Conservation (phyloP, 1,140 invertebrate species). For the Cardiocondyla obscurior region DNA sequence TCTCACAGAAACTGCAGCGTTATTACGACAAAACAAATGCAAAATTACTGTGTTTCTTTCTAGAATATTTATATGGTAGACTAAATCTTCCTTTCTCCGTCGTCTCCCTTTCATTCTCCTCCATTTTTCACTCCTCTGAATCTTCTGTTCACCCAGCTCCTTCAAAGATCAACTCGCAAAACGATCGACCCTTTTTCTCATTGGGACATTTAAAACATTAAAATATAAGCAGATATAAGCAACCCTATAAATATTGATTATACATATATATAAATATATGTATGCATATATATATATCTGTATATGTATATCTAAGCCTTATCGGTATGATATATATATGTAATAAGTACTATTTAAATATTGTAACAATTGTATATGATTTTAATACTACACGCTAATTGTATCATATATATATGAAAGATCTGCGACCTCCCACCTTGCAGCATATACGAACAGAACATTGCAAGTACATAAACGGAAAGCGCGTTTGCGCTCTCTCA, state of each 20-base stretch:
- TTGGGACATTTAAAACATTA: slow-evolving; percentile 52
- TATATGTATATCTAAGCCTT: slow-evolving; percentile 81
- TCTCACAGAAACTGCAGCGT: background rate
- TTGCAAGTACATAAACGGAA: slow-evolving; percentile 61
- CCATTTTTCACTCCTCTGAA: background rate
- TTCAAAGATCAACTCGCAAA: slow-evolving; percentile 10
- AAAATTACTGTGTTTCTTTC: background rate
- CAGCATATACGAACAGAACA: slow-evolving; percentile 71
- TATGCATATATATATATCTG: slow-evolving; percentile 73
- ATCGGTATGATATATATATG: slow-evolving; percentile 83
- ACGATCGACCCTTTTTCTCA: slow-evolving; percentile 29
- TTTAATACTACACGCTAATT: slow-evolving; percentile 84
- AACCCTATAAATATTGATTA: slow-evolving; percentile 82
- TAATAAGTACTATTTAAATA: slow-evolving; percentile 85
- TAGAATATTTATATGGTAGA: slow-evolving; percentile 9
- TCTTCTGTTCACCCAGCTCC: background rate
- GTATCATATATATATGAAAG: slow-evolving; percentile 84
- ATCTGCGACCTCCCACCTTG: slow-evolving; percentile 84
- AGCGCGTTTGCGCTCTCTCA: slow-evolving; percentile 48
- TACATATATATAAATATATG: slow-evolving; percentile 75
- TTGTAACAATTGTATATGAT: slow-evolving; percentile 85
- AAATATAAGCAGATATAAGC: slow-evolving; percentile 74
- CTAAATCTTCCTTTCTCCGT: background rate
- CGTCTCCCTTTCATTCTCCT: background rate
- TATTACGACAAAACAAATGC: background rate